Base-by-base conservation (phyloP, 2,888 invertebrate species). In the Erebia epiphron region DNA sequence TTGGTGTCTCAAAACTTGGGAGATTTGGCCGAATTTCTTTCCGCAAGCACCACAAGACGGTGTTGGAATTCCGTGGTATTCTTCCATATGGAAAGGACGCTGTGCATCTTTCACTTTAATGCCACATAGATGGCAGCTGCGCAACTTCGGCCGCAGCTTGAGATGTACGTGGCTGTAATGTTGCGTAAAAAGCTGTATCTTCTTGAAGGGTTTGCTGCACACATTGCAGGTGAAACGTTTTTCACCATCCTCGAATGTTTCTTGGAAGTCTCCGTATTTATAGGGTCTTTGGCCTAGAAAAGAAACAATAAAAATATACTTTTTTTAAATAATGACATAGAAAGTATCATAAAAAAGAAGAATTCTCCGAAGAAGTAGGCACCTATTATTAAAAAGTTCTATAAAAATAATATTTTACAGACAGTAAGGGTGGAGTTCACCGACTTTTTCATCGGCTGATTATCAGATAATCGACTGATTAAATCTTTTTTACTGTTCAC, bases 81-180 rank as follows among this genome's bases (percentile, higher is more conserved):
- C 76, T 67, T 86, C 86, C 26, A 85, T 57, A 26, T 86, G 86
- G 0, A 73, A 80, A 0, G 85, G 80, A 13, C 83, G 76, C 1
- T 61, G 21, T 85, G 72, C 0, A 7, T 73, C 79, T 0, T 85
- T 80, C 0, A 87, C 75, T 74, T 75, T 82, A 8, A 77, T 75
- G n/a, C 81, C 78, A 69, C 87, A 88, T 10, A 82, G 77, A 1
- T 83, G 81, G 61, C 87, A 88, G 69, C 83, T 82, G 0, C 85
- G 71, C 8, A 79, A 75, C 63, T 77, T 78, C 0, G 84, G 85
- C 0, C 84, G 76, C 13, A 74, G 73, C 68, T 86, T 84, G 11
- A 85, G 75, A 60, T 87, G 87, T 1, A 86, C 84, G 58, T 81
- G 82, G 0, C 81, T 75, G 69, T 86, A 81, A 73, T 87, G 86